phyloP scores from a whole-genome alignment of 1,140 invertebrate genomes.

The Brachionus rotundiformis region DNA sequence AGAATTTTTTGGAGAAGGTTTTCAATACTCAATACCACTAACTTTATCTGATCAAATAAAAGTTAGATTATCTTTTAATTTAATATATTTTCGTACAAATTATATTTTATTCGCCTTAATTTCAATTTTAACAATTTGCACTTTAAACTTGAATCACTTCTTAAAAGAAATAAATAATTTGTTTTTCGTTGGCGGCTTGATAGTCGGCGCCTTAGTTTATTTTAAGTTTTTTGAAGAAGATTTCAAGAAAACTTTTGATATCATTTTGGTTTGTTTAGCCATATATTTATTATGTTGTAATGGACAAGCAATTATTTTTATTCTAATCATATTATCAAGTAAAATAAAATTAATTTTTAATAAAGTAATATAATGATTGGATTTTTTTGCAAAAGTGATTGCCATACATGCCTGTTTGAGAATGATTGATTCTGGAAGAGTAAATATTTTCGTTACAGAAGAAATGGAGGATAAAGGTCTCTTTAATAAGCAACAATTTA shows the following conservation, averaged over 20 bases:
- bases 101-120: neutral
- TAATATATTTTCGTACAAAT: neutral
- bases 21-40: neutral
- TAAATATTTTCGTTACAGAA: neutral
- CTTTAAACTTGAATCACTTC: neutral
- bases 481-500: neutral
- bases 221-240: neutral
- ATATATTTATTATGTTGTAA: neutral
- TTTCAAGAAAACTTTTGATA: neutral
- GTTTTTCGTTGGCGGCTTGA: neutral
- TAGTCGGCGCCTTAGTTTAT: neutral
- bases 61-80: neutral
- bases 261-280: neutral
- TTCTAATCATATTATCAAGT: neutral
- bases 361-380: neutral
- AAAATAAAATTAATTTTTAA: neutral
- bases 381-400: neutral
- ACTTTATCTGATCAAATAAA: neutral
- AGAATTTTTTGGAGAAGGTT: neutral
- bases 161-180: neutral
- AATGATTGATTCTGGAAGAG: neutral
- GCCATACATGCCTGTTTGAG: neutral
- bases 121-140: neutral
- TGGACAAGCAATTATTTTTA: neutral
- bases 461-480: neutral